Evolutionary conservation across 2,113 vertebrate species (phyloP).

Genomic region (Otus sunia): DNA sequence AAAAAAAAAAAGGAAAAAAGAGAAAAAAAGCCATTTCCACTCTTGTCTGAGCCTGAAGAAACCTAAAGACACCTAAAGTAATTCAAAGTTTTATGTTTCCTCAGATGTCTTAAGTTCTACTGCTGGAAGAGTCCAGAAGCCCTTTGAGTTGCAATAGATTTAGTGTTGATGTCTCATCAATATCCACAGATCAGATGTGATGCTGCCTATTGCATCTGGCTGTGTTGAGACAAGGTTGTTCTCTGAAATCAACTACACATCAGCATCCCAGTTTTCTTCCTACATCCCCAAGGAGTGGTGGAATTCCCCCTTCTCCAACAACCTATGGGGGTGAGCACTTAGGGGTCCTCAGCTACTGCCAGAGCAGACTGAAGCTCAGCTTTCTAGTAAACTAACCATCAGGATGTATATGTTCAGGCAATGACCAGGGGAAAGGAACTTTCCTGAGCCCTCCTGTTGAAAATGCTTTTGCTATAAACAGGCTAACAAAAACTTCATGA

Average conservation of each 20-base stretch:
- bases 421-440: not conserved
- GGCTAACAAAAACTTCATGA: not conserved
- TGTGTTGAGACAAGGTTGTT: not conserved
- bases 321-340: not conserved
- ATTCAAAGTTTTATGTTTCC: not conserved
- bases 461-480: not conserved
- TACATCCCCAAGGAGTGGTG: too few species aligned
- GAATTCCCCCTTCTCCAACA: not conserved
- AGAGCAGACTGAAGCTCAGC: not conserved
- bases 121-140: not conserved
- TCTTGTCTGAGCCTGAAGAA: not conserved
- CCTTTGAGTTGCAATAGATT: not conserved
- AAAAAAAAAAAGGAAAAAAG: not conserved
- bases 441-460: not conserved
- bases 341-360: not conserved
- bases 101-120: not conserved
- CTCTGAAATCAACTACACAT: not conserved
- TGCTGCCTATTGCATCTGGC: rapidly evolving
- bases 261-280: not conserved
- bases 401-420: not conserved
- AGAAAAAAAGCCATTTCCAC: not conserved
- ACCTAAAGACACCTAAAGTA: not conserved
- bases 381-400: not conserved
- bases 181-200: not conserved
- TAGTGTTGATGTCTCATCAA: not conserved